Base-by-base conservation (phyloP, 2,113 vertebrate species). In the Ptychochromis oligacanthus region DNA sequence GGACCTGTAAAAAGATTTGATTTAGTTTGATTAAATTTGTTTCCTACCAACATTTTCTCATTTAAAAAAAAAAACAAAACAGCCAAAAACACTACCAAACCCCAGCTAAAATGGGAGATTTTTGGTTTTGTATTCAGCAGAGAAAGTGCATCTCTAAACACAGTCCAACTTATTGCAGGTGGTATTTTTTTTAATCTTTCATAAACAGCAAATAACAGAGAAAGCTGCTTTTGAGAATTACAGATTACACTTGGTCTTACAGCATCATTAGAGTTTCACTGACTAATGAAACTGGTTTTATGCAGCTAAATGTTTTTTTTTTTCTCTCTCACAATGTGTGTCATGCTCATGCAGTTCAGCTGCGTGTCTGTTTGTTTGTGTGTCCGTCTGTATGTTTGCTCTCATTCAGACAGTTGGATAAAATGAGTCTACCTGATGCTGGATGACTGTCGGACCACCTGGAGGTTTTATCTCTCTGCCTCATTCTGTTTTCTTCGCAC, bases 401-500 rank as follows among this genome's bases (percentile, higher is more conserved):
- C 18, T 59, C 31, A 9, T 14, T 28, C 43, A 61, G 31, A 40
- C 17, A 61, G 18, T 28, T 13, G 59, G n/a, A 60, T 40, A 26
- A 52, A 72, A 31, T 13, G 65, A 6, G 11, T 22, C n/a, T 22
- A 70, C 65, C 24, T 28, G 65, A 72, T 72, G 46, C 7, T 52
- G 65, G 11, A 72, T 26, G 4, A 75, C n/a, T 13, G 58, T 34
- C 1, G 0, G 3, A 15, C 38, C 36, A 57, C 59, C 52, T 54
- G 67, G 22, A 75, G 14, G 46, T 49, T 22, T 43, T 1, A 46
- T 74, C 24, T 62, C 76, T 34, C 76, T 62, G 65, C 65, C 7
- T 80, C 58, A 52, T 80, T 28, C 22, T 31, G 55, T 77, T 80
- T 81, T 67, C 65, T 67, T 57, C 38, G 52, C 17, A 26, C 28